Conservation (phyloP, 2,797 vertebrate genomes). For the Synaphobranchus kaupii region DNA sequence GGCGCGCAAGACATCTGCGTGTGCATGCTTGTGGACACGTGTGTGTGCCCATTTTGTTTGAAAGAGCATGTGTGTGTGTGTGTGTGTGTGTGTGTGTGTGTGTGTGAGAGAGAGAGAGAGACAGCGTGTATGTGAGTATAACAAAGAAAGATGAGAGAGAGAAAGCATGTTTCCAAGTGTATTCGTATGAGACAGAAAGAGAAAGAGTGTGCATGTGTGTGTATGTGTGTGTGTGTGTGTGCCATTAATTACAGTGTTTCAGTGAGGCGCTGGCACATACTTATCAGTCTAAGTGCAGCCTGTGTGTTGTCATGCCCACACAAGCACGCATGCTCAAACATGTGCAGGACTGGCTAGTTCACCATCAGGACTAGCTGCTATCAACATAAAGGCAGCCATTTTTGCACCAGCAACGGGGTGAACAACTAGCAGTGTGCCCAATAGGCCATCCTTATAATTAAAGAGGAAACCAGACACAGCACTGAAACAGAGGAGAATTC, state of each 20-base stretch:
- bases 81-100: slow-evolving; percentile 6
- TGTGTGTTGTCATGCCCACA: slow-evolving; percentile 3
- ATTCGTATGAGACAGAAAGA: not conserved
- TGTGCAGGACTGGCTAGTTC: not conserved
- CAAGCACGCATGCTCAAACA: not conserved
- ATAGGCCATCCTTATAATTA: not conserved
- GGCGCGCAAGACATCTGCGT: not conserved
- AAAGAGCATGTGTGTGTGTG: slow-evolving; percentile 5
- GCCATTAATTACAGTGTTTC: not conserved
- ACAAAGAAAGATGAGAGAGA: not conserved
- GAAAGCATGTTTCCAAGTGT: not conserved
- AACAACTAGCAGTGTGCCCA: not conserved
- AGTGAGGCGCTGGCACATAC: not conserved
- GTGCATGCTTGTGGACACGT: not conserved
- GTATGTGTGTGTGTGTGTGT: not conserved
- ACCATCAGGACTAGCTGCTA: not conserved
- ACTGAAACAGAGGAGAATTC: slow-evolving; percentile 16
- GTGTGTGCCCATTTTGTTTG: not conserved
- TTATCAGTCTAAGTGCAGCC: slow-evolving; percentile 11
- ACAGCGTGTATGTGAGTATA: not conserved
- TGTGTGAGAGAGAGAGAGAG: not conserved
- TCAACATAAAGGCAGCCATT: not conserved
- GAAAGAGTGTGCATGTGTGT: not conserved
- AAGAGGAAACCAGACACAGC: not conserved
- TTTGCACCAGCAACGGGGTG: not conserved